Conservation (phyloP, 2,888 invertebrate species). For the Celastrina argiolus region DNA sequence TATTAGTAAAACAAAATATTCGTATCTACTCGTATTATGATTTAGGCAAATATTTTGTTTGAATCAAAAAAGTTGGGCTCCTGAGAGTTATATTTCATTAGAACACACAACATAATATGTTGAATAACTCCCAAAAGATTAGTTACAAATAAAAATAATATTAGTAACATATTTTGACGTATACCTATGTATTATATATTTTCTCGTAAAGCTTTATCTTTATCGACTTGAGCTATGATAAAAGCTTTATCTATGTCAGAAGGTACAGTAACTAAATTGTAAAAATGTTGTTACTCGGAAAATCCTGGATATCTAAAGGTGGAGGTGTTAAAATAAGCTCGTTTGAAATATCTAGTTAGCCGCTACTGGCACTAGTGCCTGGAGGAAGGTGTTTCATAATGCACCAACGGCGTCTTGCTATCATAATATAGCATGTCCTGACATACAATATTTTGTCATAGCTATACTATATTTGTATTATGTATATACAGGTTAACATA, state of each 20-base stretch:
- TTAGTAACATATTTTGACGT: no score
- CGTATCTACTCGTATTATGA: no score
- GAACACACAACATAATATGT: background rate
- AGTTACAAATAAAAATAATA: background rate
- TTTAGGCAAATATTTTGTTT: background rate
- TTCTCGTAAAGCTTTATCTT: no score
- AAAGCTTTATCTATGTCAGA: background rate
- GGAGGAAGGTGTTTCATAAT: background rate
- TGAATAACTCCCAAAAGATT: background rate
- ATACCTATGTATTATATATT: no score
- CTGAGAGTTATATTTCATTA: background rate
- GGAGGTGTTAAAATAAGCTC: conserved; percentile 6
- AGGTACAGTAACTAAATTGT: background rate
- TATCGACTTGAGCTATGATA: background rate
- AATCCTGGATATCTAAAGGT: background rate
- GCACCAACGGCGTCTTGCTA: no score
- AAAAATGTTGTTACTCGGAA: background rate
- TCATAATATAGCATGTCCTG: no score
- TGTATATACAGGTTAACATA: no score
- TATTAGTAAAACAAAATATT: background rate
- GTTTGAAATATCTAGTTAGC: background rate
- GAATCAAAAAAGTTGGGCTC: background rate
- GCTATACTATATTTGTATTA: no score
- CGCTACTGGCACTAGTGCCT: background rate
- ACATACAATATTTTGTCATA: no score